Evolutionary conservation across 1,140 invertebrate genomes (phyloP).

Genomic region (Drosophila biarmipes): DNA sequence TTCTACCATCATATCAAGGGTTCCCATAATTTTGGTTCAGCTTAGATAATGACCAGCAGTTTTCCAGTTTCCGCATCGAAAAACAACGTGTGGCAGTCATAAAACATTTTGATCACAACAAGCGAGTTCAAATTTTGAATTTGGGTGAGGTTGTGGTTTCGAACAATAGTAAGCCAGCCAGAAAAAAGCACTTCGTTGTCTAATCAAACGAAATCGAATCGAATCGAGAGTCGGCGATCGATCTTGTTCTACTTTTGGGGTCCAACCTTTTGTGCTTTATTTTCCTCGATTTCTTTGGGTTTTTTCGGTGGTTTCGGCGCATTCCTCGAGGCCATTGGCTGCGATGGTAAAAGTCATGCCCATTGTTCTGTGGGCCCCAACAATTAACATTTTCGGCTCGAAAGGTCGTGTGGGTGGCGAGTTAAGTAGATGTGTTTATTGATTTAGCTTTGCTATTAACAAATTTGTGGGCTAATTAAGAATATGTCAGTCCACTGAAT

Average conservation of each 20-base stretch:
- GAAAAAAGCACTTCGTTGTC: conserved; percentile 28
- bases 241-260: conserved; percentile 67
- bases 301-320: conserved; percentile 31
- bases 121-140: conserved; percentile 24
- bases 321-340: conserved; percentile 43
- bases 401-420: conserved; percentile 21
- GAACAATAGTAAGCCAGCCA: conserved; percentile 18
- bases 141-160: conserved; percentile 19
- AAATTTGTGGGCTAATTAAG: conserved; percentile 51
- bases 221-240: conserved; percentile 45
- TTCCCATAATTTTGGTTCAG: not conserved
- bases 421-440: conserved; percentile 27
- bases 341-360: conserved; percentile 49
- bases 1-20: not conserved
- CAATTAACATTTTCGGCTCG: conserved; percentile 44
- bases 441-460: conserved; percentile 46
- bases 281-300: conserved; percentile 25
- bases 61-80: conserved; percentile 44
- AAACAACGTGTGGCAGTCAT: conserved; percentile 45
- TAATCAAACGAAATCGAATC: conserved; percentile 52
- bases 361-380: conserved; percentile 44
- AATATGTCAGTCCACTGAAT: conserved; percentile 36
- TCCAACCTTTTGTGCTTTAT: conserved; percentile 46
- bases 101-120: conserved; percentile 54
- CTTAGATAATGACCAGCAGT: conserved; percentile 28